Base-by-base conservation (phyloP, 2,797 vertebrate genomes). In the Fistularia tabacaria region DNA sequence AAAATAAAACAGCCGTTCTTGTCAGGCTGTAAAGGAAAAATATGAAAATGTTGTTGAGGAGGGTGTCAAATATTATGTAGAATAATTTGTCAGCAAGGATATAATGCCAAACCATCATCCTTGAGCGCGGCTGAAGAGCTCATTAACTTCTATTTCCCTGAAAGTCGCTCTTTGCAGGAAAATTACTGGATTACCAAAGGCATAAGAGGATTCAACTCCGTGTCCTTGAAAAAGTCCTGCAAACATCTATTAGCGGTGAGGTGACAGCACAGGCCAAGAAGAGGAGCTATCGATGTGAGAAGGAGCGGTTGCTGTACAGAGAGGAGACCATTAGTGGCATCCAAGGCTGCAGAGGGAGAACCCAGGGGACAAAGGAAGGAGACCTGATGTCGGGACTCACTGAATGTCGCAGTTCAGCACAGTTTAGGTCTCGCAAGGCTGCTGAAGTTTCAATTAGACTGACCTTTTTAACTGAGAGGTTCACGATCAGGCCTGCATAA, bases 401-500 rank as follows among this genome's bases (percentile, higher is more conserved):
- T 47, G 53, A 64, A 74, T 56, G 66, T 72, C 60, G 76, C 64
- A 61, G 71, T 65, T 66, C 50, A 71, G 61, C 47, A 52, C 53
- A 59, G 71, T 62, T 66, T 63, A 70, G 56, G 52, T 80, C 73
- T 65, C 57, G 54, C 46, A 45, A 64, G 50, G 59, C 75, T 67
- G 64, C 56, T 8, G 37, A 71, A 61, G 66, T 78, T 79, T 82
- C 71, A 85, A 83, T 86, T 81, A 80, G 71, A 61, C 38, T 38
- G 12, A 68, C 67, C 52, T 70, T 61, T 64, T 55, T 50, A 64
- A 69, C 57, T 64, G 13, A 6, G 37, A 67, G 72, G 70, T 68
- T 58, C 65, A 68, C 74, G 63, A 64, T 40, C 48, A 61, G 40
- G 15, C 13, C 14, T 38, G n/a, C 50, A 36, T 47, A 51, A 46